phyloP scores from a whole-genome alignment of 2,113 vertebrate genomes.

The Dasyornis broadbenti region DNA sequence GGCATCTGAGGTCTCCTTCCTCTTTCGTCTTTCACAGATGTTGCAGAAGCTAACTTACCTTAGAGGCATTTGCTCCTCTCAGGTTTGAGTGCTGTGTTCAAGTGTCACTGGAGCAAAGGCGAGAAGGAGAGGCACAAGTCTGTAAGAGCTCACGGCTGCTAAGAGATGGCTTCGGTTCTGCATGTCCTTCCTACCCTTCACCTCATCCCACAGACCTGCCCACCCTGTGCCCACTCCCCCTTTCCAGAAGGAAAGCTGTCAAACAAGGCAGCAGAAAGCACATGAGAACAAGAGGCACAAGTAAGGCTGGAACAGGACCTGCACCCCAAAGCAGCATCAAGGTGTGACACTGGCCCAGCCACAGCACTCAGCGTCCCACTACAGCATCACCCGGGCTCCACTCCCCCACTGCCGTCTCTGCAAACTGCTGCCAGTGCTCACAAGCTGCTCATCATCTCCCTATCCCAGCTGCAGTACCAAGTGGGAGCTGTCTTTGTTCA shows the following conservation, averaged over 20 bases:
- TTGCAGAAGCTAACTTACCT: background rate
- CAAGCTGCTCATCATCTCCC: background rate
- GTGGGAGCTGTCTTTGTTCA: background rate
- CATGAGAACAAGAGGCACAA: background rate
- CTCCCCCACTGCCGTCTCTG: background rate
- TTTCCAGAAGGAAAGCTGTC: background rate
- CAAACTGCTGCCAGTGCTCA: background rate
- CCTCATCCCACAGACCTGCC: background rate
- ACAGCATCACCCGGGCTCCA: accelerated
- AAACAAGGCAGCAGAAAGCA: background rate
- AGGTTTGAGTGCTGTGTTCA: background rate
- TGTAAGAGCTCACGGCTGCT: background rate
- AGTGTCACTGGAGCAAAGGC: background rate
- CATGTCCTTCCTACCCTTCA: background rate
- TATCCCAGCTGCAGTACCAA: background rate
- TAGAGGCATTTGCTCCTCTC: background rate
- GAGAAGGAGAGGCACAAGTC: background rate
- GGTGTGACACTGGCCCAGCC: background rate
- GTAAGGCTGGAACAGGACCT: background rate
- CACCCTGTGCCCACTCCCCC: background rate
- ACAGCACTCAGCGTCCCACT: accelerated
- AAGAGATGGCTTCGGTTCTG: background rate
- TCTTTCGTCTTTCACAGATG: background rate
- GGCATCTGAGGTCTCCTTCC: background rate
- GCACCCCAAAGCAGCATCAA: background rate